Base-by-base conservation (phyloP, 2,888 invertebrate genomes). In the Marasmarcha lunaedactyla region DNA sequence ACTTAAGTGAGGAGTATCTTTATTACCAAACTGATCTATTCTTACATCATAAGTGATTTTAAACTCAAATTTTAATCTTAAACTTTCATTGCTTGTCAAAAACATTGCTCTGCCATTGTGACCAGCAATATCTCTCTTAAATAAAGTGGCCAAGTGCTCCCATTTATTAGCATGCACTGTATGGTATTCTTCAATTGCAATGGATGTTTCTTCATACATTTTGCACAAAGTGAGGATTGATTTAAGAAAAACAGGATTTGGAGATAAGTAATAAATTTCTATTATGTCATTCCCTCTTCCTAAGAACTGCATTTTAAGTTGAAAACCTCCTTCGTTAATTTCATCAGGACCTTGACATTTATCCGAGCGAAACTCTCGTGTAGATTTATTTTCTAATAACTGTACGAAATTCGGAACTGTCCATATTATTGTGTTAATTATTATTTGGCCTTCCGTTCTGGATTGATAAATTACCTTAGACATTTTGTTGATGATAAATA, bases 131-230 rank as follows among this genome's bases (percentile, higher is more conserved):
- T 79, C 79, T 15, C 71, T 57, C 38, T 77, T 83, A 41, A 63
- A 79, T 13, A 81, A 51, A 1, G 74, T 77, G 2, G 76, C 71
- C 35, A 83, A 54, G 45, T 73, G 78, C 49, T 81, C 79, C 81
- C 81, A 81, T 46, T 78, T 77, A 43, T 81, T 78, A 0, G 71
- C 70, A 49, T 72, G 71, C 1, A 78, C 65, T 3, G 73, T 73
- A 40, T 74, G 77, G 42, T 76, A 79, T 39, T 81, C 79, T 35
- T 74, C 73, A 33, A 73, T 71, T 1, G 71, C 68, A 14, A 79
- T 71, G 0, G 77, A 74, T 2, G 78, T 66, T 44, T 79, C 79
- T 46, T 79, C 77, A 44, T 72, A 81, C 15, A 73, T 59, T 50
- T 76, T 77, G 41, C 76, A 78, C 45, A 77, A 65, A 1, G 71